A percentile compares a stretch with the other conserved stretches of the same genome.
phyloP scores from a whole-genome alignment of 2,888 invertebrate species.

The Holacanthella duospinosa region DNA sequence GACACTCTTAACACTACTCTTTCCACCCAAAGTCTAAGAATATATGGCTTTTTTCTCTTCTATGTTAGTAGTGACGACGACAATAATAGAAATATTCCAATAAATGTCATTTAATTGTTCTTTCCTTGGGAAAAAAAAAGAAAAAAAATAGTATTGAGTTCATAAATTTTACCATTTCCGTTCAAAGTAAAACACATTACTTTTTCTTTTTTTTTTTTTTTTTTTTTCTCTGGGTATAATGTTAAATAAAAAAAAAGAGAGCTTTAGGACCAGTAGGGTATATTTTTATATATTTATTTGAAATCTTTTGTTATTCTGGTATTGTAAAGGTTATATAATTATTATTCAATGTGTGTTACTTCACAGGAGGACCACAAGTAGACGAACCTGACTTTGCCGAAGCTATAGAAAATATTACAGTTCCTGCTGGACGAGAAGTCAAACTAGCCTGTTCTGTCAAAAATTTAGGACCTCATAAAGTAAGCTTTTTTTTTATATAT shows the following conservation, averaged over 20 bases:
- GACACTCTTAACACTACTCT: too few species aligned
- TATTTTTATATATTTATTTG: background rate
- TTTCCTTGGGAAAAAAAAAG: constrained; percentile 5
- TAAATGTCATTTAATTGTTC: constrained; percentile 38
- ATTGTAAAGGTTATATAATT: constrained; percentile 2
- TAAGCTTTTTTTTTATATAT: constrained; percentile 44
- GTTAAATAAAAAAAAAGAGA: too few species aligned
- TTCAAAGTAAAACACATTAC: background rate
- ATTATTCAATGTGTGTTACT: constrained; percentile 19
- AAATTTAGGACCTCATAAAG: constrained; percentile 82
- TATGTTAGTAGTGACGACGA: background rate
- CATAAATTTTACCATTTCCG: constrained; percentile 31
- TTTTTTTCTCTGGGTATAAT: background rate
- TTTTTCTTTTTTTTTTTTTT: background rate
- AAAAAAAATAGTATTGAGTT: constrained; percentile 34
- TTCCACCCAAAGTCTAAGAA: too few species aligned
- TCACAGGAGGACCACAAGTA: constrained; percentile 50
- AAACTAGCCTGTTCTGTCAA: constrained; percentile 82
- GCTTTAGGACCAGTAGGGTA: too few species aligned
- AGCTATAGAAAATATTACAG: constrained; percentile 79
- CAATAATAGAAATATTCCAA: constrained; percentile 19
- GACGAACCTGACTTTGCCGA: constrained; percentile 84
- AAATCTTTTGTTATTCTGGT: background rate
- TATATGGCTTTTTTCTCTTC: background rate
- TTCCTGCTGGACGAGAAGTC: constrained; percentile 77